Evolutionary conservation across 2,113 vertebrate species (phyloP).

Genomic region (Myotis lucifugus): DNA sequence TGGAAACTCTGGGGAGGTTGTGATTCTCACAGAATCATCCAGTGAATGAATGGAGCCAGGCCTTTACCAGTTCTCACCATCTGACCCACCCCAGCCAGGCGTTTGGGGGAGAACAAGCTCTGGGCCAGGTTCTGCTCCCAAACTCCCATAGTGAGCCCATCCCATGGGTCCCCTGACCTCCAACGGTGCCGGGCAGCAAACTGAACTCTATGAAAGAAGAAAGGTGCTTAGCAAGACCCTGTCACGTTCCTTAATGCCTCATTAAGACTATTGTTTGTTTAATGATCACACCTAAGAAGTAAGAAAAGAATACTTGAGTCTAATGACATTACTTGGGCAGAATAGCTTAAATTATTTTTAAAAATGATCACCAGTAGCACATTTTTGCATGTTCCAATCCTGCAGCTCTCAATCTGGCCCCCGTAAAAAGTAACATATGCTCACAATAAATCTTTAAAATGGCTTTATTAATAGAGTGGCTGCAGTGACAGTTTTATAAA

Average conservation of each 20-base stretch:
- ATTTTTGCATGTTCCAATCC: constrained; percentile 70
- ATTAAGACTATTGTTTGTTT: not conserved
- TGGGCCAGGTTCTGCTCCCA: not conserved
- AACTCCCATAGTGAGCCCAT: not conserved
- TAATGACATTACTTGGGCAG: constrained; percentile 50
- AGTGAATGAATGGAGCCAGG: not conserved
- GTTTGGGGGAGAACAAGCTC: not conserved
- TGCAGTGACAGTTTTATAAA: constrained; percentile 85
- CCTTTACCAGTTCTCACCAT: not conserved
- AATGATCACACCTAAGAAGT: constrained; percentile 10
- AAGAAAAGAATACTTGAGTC: not conserved
- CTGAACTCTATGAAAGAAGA: not conserved
- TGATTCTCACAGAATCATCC: not conserved
- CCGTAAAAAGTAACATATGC: constrained; percentile 84
- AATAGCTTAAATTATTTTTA: constrained; percentile 50
- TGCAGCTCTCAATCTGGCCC: constrained; percentile 81
- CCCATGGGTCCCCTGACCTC: not conserved
- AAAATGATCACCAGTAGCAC: constrained; percentile 70
- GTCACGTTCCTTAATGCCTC: not conserved
- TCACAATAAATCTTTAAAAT: constrained; percentile 85
- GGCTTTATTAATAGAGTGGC: constrained; percentile 84
- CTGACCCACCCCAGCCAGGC: not conserved
- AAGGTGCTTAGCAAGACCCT: not conserved
- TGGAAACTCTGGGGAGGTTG: not conserved
- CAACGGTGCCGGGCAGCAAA: not conserved